A percentile compares a stretch with the other conserved stretches of the same genome.
These are phyloP conservation scores for Pungitius pungitius DNA, from an alignment of 2,113 vertebrate genomes.

Conservation along the genomic window DNA sequence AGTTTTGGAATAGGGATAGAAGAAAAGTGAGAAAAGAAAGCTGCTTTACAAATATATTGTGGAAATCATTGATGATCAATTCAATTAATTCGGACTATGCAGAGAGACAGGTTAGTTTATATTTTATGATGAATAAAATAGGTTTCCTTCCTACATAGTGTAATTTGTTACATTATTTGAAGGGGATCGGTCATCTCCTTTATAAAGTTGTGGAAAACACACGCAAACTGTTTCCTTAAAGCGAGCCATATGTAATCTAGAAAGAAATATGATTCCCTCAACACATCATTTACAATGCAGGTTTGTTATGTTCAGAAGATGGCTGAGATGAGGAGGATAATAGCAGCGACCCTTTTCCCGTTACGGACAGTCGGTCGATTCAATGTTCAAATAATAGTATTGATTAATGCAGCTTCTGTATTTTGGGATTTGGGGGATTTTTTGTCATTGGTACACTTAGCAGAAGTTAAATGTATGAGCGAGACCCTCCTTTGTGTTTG, in stretches of 20 bases:
- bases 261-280: not conserved
- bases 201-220: not conserved
- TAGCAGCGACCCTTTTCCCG: not conserved
- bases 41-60: not conserved
- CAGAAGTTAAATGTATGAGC: not conserved
- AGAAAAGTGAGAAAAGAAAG: not conserved
- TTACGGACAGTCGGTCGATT: not conserved
- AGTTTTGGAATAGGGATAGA: not conserved
- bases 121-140: not conserved
- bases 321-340: not conserved
- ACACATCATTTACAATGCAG: not conserved
- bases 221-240: not conserved
- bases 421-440: too few species aligned
- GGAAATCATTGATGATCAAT: not conserved
- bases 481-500: not conserved
- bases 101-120: not conserved
- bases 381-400: not conserved
- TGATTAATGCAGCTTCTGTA: not conserved
- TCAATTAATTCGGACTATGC: not conserved
- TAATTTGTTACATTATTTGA: not conserved
- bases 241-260: not conserved
- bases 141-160: not conserved
- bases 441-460: not conserved
- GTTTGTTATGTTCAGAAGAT: not conserved
- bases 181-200: not conserved